Conservation (phyloP, 2,888 invertebrate species). For the Chrysodeixis includens region DNA sequence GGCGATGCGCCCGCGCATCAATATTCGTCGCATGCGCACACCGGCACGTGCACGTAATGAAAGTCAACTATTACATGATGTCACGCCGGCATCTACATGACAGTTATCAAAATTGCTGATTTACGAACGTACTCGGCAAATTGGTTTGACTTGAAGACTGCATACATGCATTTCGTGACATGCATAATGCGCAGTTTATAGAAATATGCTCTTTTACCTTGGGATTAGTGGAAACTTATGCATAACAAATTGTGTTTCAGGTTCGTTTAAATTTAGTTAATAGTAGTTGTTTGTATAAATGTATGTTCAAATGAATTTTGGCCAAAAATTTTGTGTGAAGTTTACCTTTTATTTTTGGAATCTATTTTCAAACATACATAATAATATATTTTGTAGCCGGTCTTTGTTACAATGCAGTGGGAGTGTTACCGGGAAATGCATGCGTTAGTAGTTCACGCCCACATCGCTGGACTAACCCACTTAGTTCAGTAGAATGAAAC, state of each 20-base stretch:
- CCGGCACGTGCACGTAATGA: conserved; percentile 46
- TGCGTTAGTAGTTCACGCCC: not conserved
- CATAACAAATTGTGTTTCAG: not conserved
- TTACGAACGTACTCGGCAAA: conserved; percentile 22
- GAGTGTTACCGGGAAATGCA: not conserved
- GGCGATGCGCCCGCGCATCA: conserved; percentile 45
- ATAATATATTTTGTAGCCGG: not conserved
- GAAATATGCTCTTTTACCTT: not conserved
- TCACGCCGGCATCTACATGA: conserved; percentile 54
- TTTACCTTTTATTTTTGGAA: not conserved
- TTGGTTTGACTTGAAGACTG: conserved; percentile 13
- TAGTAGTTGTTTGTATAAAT: no score
- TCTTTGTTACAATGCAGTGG: not conserved
- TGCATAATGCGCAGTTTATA: not conserved
- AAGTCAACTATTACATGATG: conserved; percentile 53
- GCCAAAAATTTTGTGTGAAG: not conserved
- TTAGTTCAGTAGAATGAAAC: not conserved
- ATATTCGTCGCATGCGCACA: conserved; percentile 57
- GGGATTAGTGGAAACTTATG: not conserved
- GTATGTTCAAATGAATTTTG: no score
- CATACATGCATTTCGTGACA: conserved; percentile 25
- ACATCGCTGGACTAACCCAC: not conserved
- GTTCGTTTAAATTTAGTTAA: not conserved
- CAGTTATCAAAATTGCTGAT: conserved; percentile 52
- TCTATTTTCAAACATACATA: not conserved